Evolutionary conservation across 1,140 invertebrate genomes (phyloP).

Genomic region (Rhynchophorus ferrugineus): DNA sequence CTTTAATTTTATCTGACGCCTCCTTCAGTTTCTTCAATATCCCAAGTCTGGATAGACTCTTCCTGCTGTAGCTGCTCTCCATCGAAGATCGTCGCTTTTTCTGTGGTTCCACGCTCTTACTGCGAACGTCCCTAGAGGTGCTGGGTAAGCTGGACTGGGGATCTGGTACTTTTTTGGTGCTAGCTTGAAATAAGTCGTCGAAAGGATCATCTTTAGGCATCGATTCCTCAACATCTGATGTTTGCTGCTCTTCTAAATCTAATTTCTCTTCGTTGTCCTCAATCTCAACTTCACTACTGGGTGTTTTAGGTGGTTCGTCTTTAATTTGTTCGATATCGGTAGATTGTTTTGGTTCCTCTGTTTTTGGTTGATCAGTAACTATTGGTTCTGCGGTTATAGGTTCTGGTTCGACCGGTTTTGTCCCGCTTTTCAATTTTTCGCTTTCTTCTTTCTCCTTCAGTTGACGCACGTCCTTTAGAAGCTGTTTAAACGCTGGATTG

Average conservation of each 20-base stretch:
- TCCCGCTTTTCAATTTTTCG: not conserved
- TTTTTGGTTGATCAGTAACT: not conserved
- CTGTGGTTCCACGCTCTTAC: conserved; percentile 35
- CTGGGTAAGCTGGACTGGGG: not conserved
- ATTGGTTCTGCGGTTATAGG: too few relatives aligned
- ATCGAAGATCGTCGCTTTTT: conserved; percentile 34
- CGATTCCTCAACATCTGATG: conserved; percentile 1
- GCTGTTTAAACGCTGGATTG: conserved; percentile 18
- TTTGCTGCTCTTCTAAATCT: conserved; percentile 2
- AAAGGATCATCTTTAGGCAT: conserved; percentile 17
- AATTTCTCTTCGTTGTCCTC: not conserved
- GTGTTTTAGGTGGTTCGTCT: conserved; percentile 1
- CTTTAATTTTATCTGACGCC: conserved; percentile 34
- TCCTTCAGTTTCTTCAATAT: conserved; percentile 34
- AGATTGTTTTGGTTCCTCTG: not conserved
- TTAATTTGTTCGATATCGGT: not conserved
- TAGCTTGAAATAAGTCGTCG: conserved; percentile 19
- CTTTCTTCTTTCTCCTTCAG: conserved; percentile 7
- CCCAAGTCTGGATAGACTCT: conserved; percentile 33
- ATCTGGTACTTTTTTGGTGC: not conserved
- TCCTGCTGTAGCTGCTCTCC: conserved; percentile 37
- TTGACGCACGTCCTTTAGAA: conserved; percentile 14
- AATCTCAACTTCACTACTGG: not conserved
- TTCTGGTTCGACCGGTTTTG: not conserved
- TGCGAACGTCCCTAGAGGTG: conserved; percentile 9